Conservation (phyloP, 2,797 vertebrate genomes). For the Poeciliopsis presidionis region DNA sequence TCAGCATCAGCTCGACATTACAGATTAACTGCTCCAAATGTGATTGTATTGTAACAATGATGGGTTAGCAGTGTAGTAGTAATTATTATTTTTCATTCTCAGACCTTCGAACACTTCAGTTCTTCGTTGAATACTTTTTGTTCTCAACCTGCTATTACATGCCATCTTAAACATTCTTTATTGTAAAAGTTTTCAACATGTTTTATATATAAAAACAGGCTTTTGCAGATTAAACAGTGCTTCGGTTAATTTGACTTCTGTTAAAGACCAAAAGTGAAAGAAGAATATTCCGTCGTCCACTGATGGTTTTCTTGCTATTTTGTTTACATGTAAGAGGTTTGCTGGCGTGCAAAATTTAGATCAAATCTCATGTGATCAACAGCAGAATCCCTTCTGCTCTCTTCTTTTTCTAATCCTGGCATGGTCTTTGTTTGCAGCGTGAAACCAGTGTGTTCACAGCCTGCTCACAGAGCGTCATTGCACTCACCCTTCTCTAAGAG, state of each 20-base stretch:
- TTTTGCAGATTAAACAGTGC: conserved; percentile 1
- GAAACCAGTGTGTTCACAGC: conserved; percentile 50
- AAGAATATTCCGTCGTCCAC: conserved; percentile 10
- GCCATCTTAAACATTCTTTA: neutral
- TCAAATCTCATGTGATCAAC: conserved; percentile 59
- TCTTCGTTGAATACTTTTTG: neutral
- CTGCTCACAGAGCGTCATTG: conserved; percentile 48
- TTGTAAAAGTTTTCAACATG: neutral
- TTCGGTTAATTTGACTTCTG: neutral
- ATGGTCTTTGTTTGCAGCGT: conserved; percentile 66
- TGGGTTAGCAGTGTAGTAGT: neutral
- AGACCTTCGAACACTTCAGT: neutral
- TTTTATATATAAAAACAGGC: neutral
- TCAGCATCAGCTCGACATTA: neutral
- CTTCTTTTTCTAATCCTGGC: conserved; percentile 35
- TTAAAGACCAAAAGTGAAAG: conserved; percentile 3
- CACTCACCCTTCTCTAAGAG: conserved; percentile 71
- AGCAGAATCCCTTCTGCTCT: conserved; percentile 39
- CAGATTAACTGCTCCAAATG: neutral
- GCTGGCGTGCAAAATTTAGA: conserved; percentile 41
- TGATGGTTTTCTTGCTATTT: conserved; percentile 15
- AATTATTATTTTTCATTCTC: neutral
- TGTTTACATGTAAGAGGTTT: conserved; percentile 36
- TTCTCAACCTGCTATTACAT: neutral
- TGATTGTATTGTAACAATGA: neutral